Evolutionary conservation across 2,888 invertebrate genomes (phyloP).

Genomic region (Stictocephala bisonia): DNA sequence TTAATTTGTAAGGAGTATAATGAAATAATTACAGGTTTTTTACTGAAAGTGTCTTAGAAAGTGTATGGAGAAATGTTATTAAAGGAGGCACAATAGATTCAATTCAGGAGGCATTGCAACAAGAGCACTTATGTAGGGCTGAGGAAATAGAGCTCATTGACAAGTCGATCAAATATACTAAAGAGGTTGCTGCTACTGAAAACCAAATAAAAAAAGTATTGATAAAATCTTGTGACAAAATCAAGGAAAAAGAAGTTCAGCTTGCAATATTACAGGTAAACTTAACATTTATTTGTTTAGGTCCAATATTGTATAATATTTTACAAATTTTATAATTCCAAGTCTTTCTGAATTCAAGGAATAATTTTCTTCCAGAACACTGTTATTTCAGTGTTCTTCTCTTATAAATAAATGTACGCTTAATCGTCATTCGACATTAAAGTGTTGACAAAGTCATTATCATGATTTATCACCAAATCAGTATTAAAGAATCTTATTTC

Average conservation of each 20-base stretch:
- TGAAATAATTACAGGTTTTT: constrained; percentile 10
- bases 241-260: constrained; percentile 18
- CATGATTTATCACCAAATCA: no score
- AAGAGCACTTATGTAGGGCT: not conserved
- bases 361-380: no score
- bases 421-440: no score
- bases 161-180: constrained; percentile 1
- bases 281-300: not conserved
- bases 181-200: constrained; percentile 3
- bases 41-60: constrained; percentile 15
- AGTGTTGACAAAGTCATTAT: no score
- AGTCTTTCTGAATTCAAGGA: no score
- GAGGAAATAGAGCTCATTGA: constrained; percentile 6
- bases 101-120: not conserved
- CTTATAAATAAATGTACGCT: no score
- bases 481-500: no score
- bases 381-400: no score
- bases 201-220: constrained; percentile 9
- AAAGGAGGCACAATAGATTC: not conserved
- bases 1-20: constrained; percentile 4
- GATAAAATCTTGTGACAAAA: constrained; percentile 2
- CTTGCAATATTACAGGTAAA: constrained; percentile 24
- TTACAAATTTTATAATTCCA: no score
- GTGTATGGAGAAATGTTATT: not conserved
- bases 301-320: not conserved